Conservation (phyloP, 2,888 invertebrate genomes). For the Pollenia angustigena region DNA sequence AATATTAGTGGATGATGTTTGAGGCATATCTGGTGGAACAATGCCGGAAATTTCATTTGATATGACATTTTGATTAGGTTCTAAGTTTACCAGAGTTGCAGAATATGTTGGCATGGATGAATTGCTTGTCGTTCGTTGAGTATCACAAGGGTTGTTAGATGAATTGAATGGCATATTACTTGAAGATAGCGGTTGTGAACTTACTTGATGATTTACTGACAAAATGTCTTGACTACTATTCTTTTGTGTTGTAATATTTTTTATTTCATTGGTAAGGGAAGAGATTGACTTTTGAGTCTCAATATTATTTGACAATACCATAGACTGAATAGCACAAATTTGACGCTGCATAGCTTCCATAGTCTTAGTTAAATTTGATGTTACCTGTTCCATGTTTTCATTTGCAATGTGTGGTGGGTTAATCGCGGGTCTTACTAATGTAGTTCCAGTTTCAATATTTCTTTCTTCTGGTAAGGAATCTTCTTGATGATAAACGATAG, state of each 20-base stretch:
- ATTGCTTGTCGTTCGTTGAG: background rate
- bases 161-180: background rate
- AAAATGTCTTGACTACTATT: too few relatives aligned
- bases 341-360: background rate
- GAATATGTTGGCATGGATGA: background rate
- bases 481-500: too few relatives aligned
- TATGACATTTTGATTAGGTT: background rate
- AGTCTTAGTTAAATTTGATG: background rate
- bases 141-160: background rate
- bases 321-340: background rate
- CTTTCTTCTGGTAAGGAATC: too few relatives aligned
- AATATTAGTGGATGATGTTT: background rate
- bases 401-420: background rate
- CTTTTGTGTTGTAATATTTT: too few relatives aligned
- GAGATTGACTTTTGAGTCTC: background rate
- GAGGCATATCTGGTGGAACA: too few relatives aligned
- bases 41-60: background rate
- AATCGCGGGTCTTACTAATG: too few relatives aligned
- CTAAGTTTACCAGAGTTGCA: background rate
- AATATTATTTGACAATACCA: too few relatives aligned
- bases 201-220: too few relatives aligned
- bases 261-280: background rate
- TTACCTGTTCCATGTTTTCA: background rate
- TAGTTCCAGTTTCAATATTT: too few relatives aligned
- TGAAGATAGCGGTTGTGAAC: background rate